Evolutionary conservation across 2,797 vertebrate genomes (phyloP).

Genomic region (Crocodylus rhombifer): DNA sequence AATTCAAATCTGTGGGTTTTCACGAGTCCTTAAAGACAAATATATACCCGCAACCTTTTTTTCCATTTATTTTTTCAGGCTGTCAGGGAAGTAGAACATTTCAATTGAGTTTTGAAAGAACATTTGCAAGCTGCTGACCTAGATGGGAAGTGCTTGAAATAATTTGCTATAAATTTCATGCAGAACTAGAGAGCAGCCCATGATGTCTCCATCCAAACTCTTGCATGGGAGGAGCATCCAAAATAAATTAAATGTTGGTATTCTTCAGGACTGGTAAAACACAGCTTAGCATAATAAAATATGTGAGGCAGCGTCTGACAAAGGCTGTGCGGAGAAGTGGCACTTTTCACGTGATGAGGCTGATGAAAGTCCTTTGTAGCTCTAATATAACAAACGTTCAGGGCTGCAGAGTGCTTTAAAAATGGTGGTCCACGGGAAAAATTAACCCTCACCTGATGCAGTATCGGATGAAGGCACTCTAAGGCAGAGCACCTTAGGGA

Average conservation of each 20-base stretch:
- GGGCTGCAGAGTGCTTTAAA: no score
- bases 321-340: neutral
- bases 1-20: neutral
- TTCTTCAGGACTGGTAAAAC: constrained; percentile 14
- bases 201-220: neutral
- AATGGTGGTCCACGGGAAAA: no score
- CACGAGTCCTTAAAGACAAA: neutral
- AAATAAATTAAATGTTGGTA: constrained; percentile 15
- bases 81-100: neutral
- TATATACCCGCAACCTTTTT: fast-evolving
- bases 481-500: no score
- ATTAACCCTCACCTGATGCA: no score
- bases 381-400: no score
- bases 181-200: neutral
- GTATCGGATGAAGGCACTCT: no score
- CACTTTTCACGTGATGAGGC: no score
- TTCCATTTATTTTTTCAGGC: neutral
- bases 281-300: neutral
- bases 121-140: constrained; percentile 13
- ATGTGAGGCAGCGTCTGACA: neutral
- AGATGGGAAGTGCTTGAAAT: constrained; percentile 15
- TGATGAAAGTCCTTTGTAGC: no score
- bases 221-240: constrained; percentile 1
- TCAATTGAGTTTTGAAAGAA: neutral
- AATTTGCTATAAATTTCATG: neutral